A percentile compares a stretch with the other conserved stretches of the same genome.
phyloP scores from a whole-genome alignment of 1,140 invertebrate species.

The Aphelinus atriplicis region DNA sequence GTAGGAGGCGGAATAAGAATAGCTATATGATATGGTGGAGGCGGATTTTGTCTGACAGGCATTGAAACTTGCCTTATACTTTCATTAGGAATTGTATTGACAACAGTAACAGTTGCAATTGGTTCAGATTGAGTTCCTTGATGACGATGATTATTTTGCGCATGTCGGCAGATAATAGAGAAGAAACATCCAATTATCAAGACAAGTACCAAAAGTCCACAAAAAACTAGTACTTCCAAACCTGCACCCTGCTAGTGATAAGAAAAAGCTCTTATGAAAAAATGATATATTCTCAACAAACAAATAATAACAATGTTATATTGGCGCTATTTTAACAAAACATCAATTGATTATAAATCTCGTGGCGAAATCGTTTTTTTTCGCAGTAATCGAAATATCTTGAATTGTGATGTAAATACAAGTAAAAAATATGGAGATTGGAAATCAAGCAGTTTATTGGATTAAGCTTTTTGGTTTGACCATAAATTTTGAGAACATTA shows the following conservation, averaged over 20 bases:
- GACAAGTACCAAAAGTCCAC: constrained; percentile 71
- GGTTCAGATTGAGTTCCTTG: constrained; percentile 47
- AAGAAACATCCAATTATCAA: constrained; percentile 70
- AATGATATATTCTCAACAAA: too few species aligned
- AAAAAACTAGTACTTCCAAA: constrained; percentile 73
- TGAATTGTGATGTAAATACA: too few species aligned
- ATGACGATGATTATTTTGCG: constrained; percentile 46
- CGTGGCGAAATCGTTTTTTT: too few species aligned
- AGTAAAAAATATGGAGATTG: too few species aligned
- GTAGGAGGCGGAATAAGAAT: constrained; percentile 70
- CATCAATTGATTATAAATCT: too few species aligned
- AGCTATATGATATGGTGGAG: constrained; percentile 76
- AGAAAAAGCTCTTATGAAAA: background rate
- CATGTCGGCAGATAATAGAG: constrained; percentile 54
- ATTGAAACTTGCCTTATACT: constrained; percentile 48
- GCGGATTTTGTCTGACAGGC: constrained; percentile 56
- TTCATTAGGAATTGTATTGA: constrained; percentile 44
- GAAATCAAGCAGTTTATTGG: too few species aligned
- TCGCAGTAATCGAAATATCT: too few species aligned
- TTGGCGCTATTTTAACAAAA: too few species aligned
- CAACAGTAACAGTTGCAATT: constrained; percentile 43
- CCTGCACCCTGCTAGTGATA: constrained; percentile 61
- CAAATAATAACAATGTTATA: too few species aligned
- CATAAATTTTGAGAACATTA: too few species aligned
- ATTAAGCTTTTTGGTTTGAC: too few species aligned